These are phyloP conservation scores for Rhombomys opimus DNA, from an alignment of 2,113 vertebrate genomes.

Conservation along the genomic window DNA sequence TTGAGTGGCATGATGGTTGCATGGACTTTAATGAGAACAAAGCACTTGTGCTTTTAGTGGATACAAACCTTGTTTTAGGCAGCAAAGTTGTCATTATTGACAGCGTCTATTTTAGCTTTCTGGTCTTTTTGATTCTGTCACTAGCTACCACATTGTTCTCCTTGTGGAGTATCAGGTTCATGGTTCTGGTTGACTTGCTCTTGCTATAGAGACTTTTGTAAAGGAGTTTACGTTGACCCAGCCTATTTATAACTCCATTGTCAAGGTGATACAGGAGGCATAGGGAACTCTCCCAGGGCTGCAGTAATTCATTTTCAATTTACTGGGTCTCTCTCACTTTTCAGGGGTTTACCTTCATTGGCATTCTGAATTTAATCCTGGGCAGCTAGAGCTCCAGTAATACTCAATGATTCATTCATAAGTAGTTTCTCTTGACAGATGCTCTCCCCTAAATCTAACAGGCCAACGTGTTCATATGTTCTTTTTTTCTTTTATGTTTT, in stretches of 20 bases:
- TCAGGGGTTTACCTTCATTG: not conserved
- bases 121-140: not conserved
- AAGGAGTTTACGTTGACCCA: not conserved
- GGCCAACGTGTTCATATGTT: not conserved
- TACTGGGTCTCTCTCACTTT: not conserved
- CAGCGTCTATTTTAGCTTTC: not conserved
- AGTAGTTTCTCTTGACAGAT: not conserved
- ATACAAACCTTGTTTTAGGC: not conserved
- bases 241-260: not conserved
- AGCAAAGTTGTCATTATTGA: not conserved
- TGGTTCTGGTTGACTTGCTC: not conserved
- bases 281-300: not conserved
- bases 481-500: not conserved
- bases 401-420: not conserved
- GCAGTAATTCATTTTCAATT: constrained; percentile 19
- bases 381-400: not conserved
- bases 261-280: not conserved
- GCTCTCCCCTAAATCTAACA: not conserved
- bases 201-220: not conserved
- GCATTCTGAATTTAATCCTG: not conserved
- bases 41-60: not conserved
- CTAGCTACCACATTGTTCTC: not conserved
- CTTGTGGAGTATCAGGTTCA: not conserved
- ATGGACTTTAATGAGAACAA: not conserved
- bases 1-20: not conserved